Evolutionary conservation across 2,113 vertebrate genomes (phyloP).

Genomic region (Vulpes vulpes): DNA sequence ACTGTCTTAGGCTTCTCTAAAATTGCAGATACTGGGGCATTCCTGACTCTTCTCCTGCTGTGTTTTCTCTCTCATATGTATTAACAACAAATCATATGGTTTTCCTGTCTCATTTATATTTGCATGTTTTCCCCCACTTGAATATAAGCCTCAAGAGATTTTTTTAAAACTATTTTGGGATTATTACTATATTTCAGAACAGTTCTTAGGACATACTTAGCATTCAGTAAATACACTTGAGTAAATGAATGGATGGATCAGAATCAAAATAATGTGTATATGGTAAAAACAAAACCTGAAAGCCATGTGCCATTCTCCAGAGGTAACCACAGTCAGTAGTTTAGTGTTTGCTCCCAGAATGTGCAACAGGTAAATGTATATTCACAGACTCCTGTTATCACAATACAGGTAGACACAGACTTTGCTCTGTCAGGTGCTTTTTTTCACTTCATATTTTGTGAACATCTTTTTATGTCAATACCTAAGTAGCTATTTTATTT

Average conservation of each 20-base stretch:
- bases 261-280: not conserved
- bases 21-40: not conserved
- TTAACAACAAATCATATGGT: not conserved
- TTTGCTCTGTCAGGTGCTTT: not conserved
- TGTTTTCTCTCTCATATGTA: not conserved
- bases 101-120: not conserved
- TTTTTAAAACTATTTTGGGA: not conserved
- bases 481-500: not conserved
- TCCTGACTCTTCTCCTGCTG: not conserved
- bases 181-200: not conserved
- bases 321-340: not conserved
- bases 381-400: not conserved
- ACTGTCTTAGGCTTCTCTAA: not conserved
- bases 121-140: not conserved
- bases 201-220: not conserved
- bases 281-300: not conserved
- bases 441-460: not conserved
- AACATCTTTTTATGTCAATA: not conserved
- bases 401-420: too few relatives aligned
- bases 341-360: not conserved
- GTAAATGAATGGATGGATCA: not conserved
- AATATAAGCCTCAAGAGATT: not conserved
- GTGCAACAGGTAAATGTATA: not conserved
- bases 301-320: not conserved
- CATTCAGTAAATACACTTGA: not conserved